These are phyloP conservation scores for Vombatus ursinus DNA, from an alignment of 2,113 vertebrate genomes.

Conservation along the genomic window DNA sequence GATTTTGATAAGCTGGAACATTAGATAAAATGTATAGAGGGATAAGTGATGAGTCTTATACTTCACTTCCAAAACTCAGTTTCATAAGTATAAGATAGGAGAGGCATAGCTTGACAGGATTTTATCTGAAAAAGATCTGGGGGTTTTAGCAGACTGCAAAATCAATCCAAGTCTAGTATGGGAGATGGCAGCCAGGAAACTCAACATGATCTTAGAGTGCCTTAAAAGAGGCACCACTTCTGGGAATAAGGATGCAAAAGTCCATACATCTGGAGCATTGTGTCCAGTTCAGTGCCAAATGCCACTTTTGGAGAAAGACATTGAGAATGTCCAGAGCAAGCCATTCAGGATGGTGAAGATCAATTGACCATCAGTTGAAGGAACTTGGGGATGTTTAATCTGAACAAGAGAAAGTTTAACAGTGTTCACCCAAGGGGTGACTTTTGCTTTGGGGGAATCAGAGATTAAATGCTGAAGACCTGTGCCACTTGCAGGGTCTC, in stretches of 20 bases:
- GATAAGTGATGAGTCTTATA: background rate
- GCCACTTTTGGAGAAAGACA: background rate
- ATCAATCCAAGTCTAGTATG: background rate
- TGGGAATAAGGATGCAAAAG: background rate
- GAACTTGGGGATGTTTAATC: background rate
- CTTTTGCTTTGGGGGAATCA: background rate
- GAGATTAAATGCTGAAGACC: background rate
- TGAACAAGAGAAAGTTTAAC: background rate
- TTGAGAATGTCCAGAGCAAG: background rate
- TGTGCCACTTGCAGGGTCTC: background rate
- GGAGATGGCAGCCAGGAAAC: background rate
- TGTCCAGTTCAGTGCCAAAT: background rate
- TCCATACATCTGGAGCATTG: background rate
- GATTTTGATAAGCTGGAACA: background rate
- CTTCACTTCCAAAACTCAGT: background rate
- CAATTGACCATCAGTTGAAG: background rate
- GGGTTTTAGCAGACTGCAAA: background rate
- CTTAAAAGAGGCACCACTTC: background rate
- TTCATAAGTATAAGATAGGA: background rate
- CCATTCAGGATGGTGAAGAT: background rate
- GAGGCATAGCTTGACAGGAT: background rate
- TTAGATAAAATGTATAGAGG: background rate
- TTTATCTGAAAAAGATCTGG: background rate
- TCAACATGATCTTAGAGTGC: background rate
- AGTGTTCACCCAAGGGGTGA: background rate